Evolutionary conservation across 2,113 vertebrate genomes (phyloP).

Genomic region (Scomber colias): DNA sequence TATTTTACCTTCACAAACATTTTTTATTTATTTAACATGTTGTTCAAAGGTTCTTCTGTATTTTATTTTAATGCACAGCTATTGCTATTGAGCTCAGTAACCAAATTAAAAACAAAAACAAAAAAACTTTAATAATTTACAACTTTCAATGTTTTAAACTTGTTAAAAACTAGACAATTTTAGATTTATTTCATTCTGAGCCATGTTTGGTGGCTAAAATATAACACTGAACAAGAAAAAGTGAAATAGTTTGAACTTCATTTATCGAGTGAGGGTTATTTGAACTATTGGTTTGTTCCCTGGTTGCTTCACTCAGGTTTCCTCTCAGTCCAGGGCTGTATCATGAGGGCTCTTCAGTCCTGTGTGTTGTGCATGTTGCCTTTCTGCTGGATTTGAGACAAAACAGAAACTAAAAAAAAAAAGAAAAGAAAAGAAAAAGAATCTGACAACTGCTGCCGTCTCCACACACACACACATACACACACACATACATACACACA

Average conservation of each 20-base stretch:
- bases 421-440: slow-evolving; percentile 8
- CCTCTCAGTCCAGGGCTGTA: slow-evolving; percentile 25
- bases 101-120: slow-evolving; percentile 43
- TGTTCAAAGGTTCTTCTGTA: background rate
- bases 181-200: slow-evolving; percentile 22
- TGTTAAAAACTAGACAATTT: slow-evolving; percentile 42
- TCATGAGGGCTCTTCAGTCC: slow-evolving; percentile 3
- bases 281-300: slow-evolving; percentile 18
- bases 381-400: slow-evolving; percentile 24
- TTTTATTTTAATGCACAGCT: slow-evolving; percentile 27
- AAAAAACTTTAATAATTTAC: slow-evolving; percentile 39
- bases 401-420: slow-evolving; percentile 10
- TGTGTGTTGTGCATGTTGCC: slow-evolving; percentile 20
- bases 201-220: slow-evolving; percentile 51
- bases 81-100: slow-evolving; percentile 57
- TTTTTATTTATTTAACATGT: background rate
- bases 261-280: slow-evolving; percentile 10
- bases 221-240: slow-evolving; percentile 28
- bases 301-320: background rate
- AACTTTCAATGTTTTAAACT: slow-evolving; percentile 34
- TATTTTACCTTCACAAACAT: slow-evolving; percentile 15
- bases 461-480: background rate
- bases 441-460: background rate
- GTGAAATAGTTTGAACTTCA: slow-evolving; percentile 34
- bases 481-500: background rate